phyloP scores from a whole-genome alignment of 2,888 invertebrate genomes.

The Leptinotarsa juncta region DNA sequence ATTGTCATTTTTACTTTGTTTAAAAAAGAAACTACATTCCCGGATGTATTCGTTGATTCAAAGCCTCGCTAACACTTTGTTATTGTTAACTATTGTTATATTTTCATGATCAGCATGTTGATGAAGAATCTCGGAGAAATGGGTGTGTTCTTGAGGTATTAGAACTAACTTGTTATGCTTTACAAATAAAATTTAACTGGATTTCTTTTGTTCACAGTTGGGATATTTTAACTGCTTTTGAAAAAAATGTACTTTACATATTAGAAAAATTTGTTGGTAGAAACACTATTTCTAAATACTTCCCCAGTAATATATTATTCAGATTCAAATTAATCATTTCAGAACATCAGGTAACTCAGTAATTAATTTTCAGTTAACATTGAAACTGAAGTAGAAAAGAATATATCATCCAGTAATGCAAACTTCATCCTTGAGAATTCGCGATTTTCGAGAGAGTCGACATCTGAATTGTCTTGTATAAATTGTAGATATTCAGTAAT shows the following conservation, averaged over 20 bases:
- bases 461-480: slow-evolving; percentile 54
- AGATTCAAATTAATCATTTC: neutral
- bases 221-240: neutral
- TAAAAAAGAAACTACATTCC: slow-evolving; percentile 62
- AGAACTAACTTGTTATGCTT: neutral
- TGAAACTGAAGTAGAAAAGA: neutral
- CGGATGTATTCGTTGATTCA: slow-evolving; percentile 59
- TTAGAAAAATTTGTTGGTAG: too few species aligned
- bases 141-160: slow-evolving; percentile 24
- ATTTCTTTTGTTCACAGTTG: neutral
- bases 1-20: slow-evolving; percentile 54
- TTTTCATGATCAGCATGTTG: slow-evolving; percentile 42
- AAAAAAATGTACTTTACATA: too few species aligned
- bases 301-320: too few species aligned
- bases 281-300: too few species aligned
- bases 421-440: slow-evolving; percentile 32
- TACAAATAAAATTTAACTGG: neutral
- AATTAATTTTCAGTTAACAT: neutral
- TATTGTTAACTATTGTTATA: slow-evolving; percentile 59
- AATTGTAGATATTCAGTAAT: slow-evolving; percentile 62
- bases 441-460: slow-evolving; percentile 37
- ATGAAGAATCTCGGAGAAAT: slow-evolving; percentile 34
- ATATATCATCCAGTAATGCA: slow-evolving; percentile 5
- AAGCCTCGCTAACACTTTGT: slow-evolving; percentile 59
- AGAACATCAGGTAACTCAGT: neutral